Evolutionary conservation across 2,113 vertebrate genomes (phyloP), one percentile per base, ranked within the genome.

Genomic region (Ibidorhyncha struthersii): DNA sequence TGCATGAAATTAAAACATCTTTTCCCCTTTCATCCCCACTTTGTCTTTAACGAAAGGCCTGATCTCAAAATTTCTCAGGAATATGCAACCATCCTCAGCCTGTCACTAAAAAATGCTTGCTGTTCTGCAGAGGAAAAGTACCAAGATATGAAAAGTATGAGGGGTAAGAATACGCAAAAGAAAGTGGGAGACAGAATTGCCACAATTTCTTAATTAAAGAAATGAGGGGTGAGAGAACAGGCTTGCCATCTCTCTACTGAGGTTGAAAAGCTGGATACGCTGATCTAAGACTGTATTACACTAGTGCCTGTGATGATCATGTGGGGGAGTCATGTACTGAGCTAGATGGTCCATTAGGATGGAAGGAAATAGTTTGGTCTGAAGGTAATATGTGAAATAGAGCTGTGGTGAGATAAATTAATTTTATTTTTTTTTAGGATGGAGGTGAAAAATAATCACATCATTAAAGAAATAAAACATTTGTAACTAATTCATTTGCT

Each of bases 271-370:
- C 13, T 92, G 40, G 5, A 18, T 47, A 38, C 12, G 2, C 16
- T 73, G 63, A 40, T 62, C 34, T 86, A 40, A 76, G 20, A 58
- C 36, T 13, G 4, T 6, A 20, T 40, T 58, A 34, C 8, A 36
- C 19, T 17, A 27, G 16, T 38, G 17, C 30, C 30, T 81, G 20
- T 69, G 53, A 43, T 1, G 4, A 38, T 50, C 49, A 25, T 38
- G 56, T 1, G 1, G 27, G 34, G 19, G 25, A 66, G 11, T 43
- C 23, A 23, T 2, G 12, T 19, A 47, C 29, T 1, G 3, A 67
- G 6, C 18, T 61, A 21, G 15, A 25, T 1, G 4, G 30, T 49
- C 34, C 62, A 26, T 32, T 47, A 66, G 27, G 25, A 53, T 62
- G 9, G 61, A 22, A 72, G 80, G 43, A 91, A 87, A 47, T 0